Conservation (phyloP, 2,113 vertebrate species). For the Lophochroa leadbeateri region DNA sequence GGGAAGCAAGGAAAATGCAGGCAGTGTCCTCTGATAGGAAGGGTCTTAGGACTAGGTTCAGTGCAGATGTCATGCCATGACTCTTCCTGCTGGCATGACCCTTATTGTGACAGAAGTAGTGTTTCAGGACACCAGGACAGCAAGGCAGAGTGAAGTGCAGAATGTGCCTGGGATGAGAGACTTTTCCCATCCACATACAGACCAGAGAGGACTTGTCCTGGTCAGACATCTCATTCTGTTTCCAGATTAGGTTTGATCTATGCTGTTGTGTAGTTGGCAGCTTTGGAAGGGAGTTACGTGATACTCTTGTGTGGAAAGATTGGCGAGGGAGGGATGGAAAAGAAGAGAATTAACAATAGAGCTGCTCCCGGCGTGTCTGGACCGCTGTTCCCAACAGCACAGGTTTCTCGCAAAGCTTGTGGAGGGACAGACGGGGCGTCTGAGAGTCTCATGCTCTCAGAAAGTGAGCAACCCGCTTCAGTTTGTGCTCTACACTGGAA, state of each 20-base stretch:
- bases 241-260: not conserved
- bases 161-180: not conserved
- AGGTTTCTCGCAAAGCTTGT: fast-evolving
- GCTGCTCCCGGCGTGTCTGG: not conserved
- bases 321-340: not conserved
- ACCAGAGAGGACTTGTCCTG: not conserved
- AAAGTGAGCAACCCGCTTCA: not conserved
- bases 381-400: not conserved
- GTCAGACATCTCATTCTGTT: not conserved
- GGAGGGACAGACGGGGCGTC: not conserved
- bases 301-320: not conserved
- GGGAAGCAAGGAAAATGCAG: not conserved
- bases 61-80: not conserved
- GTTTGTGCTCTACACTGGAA: not conserved
- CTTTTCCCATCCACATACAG: not conserved
- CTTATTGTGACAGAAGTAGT: not conserved
- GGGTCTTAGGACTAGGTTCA: not conserved
- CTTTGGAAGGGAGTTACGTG: not conserved
- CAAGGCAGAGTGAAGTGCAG: not conserved
- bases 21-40: not conserved
- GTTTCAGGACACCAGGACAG: not conserved
- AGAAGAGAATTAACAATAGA: not conserved
- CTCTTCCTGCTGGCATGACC: not conserved
- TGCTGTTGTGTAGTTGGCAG: not conserved
- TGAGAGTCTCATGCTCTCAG: not conserved